phyloP scores from a whole-genome alignment of 1,140 invertebrate species.

The Leptonema lineaticorne region DNA sequence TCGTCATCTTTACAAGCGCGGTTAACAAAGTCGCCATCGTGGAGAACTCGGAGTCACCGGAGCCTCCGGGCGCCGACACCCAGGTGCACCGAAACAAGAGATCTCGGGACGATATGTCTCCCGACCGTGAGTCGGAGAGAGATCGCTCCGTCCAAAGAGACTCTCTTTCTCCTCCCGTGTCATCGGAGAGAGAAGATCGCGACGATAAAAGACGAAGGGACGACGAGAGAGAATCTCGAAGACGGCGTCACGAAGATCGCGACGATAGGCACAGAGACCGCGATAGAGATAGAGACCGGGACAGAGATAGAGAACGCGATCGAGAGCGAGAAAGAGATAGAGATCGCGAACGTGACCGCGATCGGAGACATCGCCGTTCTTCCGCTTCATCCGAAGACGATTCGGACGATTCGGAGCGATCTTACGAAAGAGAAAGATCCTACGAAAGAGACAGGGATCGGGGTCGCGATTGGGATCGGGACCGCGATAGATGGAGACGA shows the following conservation, averaged over 20 bases:
- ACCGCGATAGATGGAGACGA: constrained; percentile 1
- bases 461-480: constrained; percentile 38
- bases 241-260: constrained; percentile 44
- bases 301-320: constrained; percentile 43
- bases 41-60: no score
- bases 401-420: constrained; percentile 30
- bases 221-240: constrained; percentile 38
- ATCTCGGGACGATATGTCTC: no score
- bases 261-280: constrained; percentile 43
- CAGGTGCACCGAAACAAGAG: no score
- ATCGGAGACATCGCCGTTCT: constrained; percentile 30
- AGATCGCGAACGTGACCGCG: constrained; percentile 30
- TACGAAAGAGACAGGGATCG: constrained; percentile 44
- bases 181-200: constrained; percentile 15
- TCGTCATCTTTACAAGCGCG: not conserved
- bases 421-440: constrained; percentile 37
- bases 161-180: not conserved
- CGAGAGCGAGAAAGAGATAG: not conserved
- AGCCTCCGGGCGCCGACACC: no score
- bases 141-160: not conserved
- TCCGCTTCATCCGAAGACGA: constrained; percentile 10
- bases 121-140: no score
- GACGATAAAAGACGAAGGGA: constrained; percentile 24
- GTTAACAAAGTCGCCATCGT: no score
- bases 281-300: constrained; percentile 46